Percentiles rank a stretch among this genome's conserved stretches.
phyloP scores from a whole-genome alignment of 2,113 vertebrate genomes.

The Tapirus terrestris region DNA sequence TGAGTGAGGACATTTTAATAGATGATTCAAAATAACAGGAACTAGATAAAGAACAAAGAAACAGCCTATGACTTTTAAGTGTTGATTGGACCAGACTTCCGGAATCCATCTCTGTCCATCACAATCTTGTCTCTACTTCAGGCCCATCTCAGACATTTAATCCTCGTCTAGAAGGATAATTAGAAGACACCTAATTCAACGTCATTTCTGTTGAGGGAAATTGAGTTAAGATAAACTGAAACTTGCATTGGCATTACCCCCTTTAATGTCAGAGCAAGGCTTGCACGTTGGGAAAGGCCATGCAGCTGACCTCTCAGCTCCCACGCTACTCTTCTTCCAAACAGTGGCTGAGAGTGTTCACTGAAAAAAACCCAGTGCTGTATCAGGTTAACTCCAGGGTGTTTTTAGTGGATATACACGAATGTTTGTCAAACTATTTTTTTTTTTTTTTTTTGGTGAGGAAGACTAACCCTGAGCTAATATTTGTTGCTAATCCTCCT shows the following conservation, averaged over 20 bases:
- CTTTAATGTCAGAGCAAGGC: neutral
- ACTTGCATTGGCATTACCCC: neutral
- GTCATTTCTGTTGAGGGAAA: neutral
- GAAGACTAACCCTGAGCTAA: no score
- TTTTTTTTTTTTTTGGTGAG: no score
- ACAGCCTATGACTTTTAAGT: neutral
- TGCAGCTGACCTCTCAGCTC: neutral
- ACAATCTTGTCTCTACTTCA: neutral
- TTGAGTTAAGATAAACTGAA: neutral
- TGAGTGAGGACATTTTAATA: neutral
- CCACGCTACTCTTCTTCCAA: neutral
- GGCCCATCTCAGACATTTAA: neutral
- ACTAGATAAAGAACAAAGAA: neutral
- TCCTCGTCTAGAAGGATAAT: neutral
- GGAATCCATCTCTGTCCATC: neutral
- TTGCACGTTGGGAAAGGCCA: neutral
- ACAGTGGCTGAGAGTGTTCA: neutral
- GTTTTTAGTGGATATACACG: neutral
- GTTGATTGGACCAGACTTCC: neutral
- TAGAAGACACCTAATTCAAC: neutral
- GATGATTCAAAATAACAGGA: neutral
- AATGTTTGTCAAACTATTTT: neutral
- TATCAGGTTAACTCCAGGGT: neutral
- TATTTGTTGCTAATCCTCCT: no score
- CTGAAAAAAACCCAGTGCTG: neutral